Conservation (phyloP, 1,140 invertebrate species). For the Zaprionus davidi region DNA sequence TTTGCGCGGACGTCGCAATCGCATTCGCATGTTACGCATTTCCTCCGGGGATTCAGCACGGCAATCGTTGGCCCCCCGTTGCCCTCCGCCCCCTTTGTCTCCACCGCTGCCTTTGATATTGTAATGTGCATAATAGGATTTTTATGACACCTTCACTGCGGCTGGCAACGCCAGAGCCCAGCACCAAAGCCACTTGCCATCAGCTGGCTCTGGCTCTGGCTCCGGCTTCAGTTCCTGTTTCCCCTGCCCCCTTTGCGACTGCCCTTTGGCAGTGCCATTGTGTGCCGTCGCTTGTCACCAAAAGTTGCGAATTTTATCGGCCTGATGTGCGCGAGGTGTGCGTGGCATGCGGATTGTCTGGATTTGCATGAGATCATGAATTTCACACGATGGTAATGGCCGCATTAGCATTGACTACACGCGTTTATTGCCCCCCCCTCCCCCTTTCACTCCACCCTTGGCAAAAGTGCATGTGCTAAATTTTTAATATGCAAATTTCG, state of each 20-base stretch:
- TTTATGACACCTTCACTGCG: constrained; percentile 70
- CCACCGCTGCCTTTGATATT: constrained; percentile 63
- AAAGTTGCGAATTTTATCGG: constrained; percentile 78
- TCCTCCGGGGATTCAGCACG: constrained; percentile 65
- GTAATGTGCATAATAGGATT: constrained; percentile 81
- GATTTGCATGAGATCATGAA: constrained; percentile 81
- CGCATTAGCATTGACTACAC: constrained; percentile 79
- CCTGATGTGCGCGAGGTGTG: constrained; percentile 56
- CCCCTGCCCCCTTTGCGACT: background rate
- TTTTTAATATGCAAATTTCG: constrained; percentile 78
- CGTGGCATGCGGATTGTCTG: constrained; percentile 54
- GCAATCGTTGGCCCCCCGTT: constrained; percentile 38
- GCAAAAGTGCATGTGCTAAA: constrained; percentile 76
- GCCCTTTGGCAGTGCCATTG: background rate
- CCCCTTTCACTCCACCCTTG: background rate
- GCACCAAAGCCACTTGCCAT: constrained; percentile 19
- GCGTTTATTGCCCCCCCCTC: constrained; percentile 55
- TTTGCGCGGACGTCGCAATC: constrained; percentile 40
- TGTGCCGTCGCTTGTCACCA: constrained; percentile 65
- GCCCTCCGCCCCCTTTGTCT: background rate
- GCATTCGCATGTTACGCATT: constrained; percentile 59
- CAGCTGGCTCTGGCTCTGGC: constrained; percentile 26
- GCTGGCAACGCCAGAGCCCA: constrained; percentile 47
- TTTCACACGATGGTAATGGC: constrained; percentile 74
- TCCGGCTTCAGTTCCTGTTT: constrained; percentile 26